phyloP scores from a whole-genome alignment of 2,888 invertebrate species.

The Rhimphoctona megacephalus region DNA sequence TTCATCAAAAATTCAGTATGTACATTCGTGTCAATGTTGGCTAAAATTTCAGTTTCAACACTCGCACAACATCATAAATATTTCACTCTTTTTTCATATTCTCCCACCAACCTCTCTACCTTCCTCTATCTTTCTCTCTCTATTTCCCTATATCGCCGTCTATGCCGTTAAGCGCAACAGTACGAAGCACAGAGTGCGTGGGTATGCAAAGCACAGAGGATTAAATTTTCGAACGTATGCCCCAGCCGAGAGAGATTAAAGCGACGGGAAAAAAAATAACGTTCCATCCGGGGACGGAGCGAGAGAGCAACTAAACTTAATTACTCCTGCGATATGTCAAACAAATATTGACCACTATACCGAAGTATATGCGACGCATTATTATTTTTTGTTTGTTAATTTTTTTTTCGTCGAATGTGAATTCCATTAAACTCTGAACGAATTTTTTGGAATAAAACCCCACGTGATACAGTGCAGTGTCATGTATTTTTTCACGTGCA shows the following conservation, averaged over 20 bases:
- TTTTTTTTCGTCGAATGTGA: not conserved
- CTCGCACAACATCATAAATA: conserved; percentile 43
- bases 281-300: conserved; percentile 11
- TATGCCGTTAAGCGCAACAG: not conserved
- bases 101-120: not conserved
- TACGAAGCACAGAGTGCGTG: not conserved
- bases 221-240: conserved; percentile 53
- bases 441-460: not conserved
- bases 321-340: conserved; percentile 46
- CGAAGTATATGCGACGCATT: not conserved
- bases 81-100: conserved; percentile 17
- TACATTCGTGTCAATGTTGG: conserved; percentile 18
- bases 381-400: conserved; percentile 2
- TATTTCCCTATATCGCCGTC: not conserved
- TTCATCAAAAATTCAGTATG: conserved; percentile 17
- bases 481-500: not conserved
- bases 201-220: conserved; percentile 28
- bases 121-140: not conserved
- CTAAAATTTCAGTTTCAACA: conserved; percentile 43
- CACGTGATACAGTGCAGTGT: not conserved
- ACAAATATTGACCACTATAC: conserved; percentile 18
- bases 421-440: conserved; percentile 3
- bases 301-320: conserved; percentile 51
- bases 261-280: conserved; percentile 37
- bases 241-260: conserved; percentile 42